Percentiles rank a stretch among this genome's conserved stretches.
These are phyloP conservation scores for Chelmon rostratus DNA, from an alignment of 2,797 vertebrate species.

Conservation along the genomic window DNA sequence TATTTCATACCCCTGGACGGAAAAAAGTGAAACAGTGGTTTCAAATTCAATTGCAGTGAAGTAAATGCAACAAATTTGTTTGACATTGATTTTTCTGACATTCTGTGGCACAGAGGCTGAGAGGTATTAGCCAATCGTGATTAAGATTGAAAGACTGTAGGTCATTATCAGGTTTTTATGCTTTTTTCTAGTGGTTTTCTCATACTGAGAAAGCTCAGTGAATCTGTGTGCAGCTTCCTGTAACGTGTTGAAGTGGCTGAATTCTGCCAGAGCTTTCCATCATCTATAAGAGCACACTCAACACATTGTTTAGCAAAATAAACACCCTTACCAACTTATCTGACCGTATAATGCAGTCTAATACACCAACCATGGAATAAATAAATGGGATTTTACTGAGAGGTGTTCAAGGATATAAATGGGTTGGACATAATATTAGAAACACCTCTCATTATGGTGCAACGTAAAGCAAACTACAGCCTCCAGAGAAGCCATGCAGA, in stretches of 20 bases:
- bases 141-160: background rate
- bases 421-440: background rate
- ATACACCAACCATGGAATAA: background rate
- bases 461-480: background rate
- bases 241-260: background rate
- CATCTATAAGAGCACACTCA: background rate
- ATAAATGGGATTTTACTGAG: background rate
- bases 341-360: background rate
- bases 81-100: constrained; percentile 30
- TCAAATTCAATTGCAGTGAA: constrained; percentile 21
- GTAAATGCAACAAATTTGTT: constrained; percentile 29
- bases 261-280: background rate
- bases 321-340: background rate
- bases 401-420: background rate
- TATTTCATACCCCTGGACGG: background rate
- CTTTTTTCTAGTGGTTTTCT: background rate
- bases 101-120: background rate
- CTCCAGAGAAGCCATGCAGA: too few species aligned
- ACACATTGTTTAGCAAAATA: background rate
- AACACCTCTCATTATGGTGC: background rate
- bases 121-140: background rate
- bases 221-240: background rate
- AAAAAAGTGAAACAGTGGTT: background rate
- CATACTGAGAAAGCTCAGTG: background rate
- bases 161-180: background rate